These are phyloP conservation scores for Tipula unca DNA, from an alignment of 2,888 invertebrate genomes.

Conservation along the genomic window DNA sequence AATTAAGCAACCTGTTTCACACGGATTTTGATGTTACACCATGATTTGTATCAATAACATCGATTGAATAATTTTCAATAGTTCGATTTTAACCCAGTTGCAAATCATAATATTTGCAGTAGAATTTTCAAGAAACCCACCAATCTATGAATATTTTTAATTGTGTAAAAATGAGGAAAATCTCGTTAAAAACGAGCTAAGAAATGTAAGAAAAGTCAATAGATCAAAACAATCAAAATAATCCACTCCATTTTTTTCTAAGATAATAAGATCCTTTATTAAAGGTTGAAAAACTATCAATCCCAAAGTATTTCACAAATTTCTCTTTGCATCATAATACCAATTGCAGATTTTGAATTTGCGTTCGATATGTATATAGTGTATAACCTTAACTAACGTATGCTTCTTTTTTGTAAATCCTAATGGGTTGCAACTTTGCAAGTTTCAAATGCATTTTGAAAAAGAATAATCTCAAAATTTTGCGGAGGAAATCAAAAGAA, in stretches of 20 bases:
- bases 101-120: too few species aligned
- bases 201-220: too few species aligned
- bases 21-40: too few species aligned
- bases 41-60: too few species aligned
- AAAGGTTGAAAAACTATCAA: conserved; percentile 27
- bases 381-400: conserved; percentile 31
- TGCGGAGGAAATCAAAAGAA: conserved; percentile 23
- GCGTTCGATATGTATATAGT: conserved; percentile 28
- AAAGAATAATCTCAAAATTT: conserved; percentile 28
- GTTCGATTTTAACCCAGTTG: too few species aligned
- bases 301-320: conserved; percentile 28
- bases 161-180: too few species aligned
- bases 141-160: conserved; percentile 27
- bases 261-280: conserved; percentile 27
- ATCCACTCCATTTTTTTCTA: conserved; percentile 28
- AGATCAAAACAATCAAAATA: conserved; percentile 10
- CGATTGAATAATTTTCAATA: too few species aligned
- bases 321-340: conserved; percentile 30
- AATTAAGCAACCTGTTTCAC: too few species aligned
- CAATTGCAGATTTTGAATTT: conserved; percentile 29
- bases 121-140: conserved; percentile 30
- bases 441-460: conserved; percentile 31
- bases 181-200: too few species aligned
- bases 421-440: conserved; percentile 29
- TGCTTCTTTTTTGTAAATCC: conserved; percentile 30